A percentile compares a stretch with the other conserved stretches of the same genome.
Conservation (phyloP, 2,113 vertebrate species). For the Brienomyrus brachyistius region DNA sequence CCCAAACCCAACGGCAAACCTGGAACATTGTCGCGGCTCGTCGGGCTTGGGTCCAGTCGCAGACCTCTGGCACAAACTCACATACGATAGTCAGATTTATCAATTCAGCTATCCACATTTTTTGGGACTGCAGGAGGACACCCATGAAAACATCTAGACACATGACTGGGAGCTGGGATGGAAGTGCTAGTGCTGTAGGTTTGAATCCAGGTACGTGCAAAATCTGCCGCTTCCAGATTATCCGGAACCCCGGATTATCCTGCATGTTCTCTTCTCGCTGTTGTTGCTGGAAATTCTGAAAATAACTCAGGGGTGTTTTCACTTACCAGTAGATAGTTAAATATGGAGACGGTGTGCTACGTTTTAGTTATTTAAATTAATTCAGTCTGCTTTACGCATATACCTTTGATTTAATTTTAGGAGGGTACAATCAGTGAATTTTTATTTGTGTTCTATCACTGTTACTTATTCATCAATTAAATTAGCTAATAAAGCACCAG, state of each 20-base stretch:
- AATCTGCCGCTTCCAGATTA: constrained; percentile 37
- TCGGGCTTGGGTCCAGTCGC: not conserved
- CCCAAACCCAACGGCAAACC: not conserved
- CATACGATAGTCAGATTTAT: not conserved
- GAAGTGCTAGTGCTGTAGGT: not conserved
- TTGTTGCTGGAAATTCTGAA: constrained; percentile 41
- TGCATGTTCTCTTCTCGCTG: constrained; percentile 40
- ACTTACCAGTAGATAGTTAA: constrained; percentile 44
- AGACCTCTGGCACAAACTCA: not conserved
- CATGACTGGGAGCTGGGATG: not conserved
- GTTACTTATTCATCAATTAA: not conserved
- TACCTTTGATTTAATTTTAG: constrained; percentile 27
- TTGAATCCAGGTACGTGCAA: not conserved
- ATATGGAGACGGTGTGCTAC: constrained; percentile 34
- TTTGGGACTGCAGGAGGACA: not conserved
- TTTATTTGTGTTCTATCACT: constrained; percentile 2
- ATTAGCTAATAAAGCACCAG: constrained; percentile 4
- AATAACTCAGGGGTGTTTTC: constrained; percentile 24
- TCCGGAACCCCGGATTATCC: constrained; percentile 39
- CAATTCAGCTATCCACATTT: not conserved
- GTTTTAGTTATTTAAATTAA: constrained; percentile 20
- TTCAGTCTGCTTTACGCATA: constrained; percentile 31
- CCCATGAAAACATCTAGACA: not conserved
- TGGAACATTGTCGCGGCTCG: not conserved
- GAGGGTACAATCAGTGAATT: constrained; percentile 15